Percentiles rank a stretch among this genome's conserved stretches.
Conservation (phyloP, 2,797 vertebrate species). For the Schizopygopsis malacanthus region DNA sequence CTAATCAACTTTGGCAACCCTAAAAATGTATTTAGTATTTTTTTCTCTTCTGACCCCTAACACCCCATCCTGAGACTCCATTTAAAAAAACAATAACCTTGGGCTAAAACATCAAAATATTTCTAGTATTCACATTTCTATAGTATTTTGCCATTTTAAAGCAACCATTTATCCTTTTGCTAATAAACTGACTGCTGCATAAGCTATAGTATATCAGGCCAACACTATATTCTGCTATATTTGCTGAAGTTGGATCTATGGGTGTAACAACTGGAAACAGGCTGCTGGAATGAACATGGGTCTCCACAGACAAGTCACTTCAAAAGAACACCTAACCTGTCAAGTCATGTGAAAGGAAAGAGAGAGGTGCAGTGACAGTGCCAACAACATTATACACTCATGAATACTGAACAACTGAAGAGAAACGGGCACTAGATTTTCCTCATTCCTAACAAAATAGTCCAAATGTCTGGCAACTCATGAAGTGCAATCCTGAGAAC, state of each 20-base stretch:
- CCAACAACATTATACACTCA: background rate
- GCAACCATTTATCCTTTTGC: background rate
- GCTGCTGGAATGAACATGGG: conserved; percentile 4
- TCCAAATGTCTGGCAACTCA: background rate
- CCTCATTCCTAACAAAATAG: background rate
- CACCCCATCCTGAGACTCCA: background rate
- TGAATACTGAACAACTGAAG: conserved; percentile 17
- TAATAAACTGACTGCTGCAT: conserved; percentile 12
- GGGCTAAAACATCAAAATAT: background rate
- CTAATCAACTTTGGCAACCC: background rate
- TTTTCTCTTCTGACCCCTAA: background rate
- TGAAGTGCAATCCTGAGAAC: conserved; percentile 3
- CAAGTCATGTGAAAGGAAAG: conserved; percentile 25
- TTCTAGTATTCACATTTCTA: background rate
- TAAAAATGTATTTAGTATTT: background rate
- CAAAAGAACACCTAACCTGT: background rate
- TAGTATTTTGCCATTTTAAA: background rate
- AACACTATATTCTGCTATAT: background rate
- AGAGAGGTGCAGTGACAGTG: background rate
- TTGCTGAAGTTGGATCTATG: conserved; percentile 3
- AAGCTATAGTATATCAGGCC: conserved; percentile 6
- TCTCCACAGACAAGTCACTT: conserved; percentile 2
- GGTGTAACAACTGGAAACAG: conserved; percentile 28
- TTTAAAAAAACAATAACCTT: background rate
- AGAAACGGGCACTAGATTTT: background rate